phyloP scores from a whole-genome alignment of 2,113 vertebrate genomes.

The Marcusenius ussheri region DNA sequence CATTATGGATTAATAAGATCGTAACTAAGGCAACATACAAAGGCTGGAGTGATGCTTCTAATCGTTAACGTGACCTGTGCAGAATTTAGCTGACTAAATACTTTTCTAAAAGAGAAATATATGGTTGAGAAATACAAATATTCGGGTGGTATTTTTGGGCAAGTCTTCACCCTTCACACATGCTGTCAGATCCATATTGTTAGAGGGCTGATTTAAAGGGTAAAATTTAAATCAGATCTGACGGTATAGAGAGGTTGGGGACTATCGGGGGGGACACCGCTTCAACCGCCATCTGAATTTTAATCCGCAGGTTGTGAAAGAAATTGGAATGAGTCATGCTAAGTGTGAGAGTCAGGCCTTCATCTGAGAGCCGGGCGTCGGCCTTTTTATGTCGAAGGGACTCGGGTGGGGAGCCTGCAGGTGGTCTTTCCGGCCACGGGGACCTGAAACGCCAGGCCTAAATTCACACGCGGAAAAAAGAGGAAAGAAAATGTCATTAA shows the following conservation, averaged over 20 bases:
- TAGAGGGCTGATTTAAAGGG: neutral
- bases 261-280: neutral
- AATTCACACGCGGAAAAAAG: neutral
- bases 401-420: neutral
- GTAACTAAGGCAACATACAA: neutral
- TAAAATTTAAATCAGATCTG: neutral
- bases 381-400: neutral
- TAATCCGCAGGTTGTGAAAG: neutral
- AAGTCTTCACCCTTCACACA: neutral
- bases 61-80: neutral
- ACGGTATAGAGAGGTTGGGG: neutral
- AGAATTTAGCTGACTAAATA: neutral
- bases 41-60: neutral
- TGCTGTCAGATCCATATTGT: neutral
- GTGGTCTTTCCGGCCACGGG: neutral
- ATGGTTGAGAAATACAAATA: neutral
- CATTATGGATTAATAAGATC: slow-evolving; percentile 2
- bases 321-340: neutral
- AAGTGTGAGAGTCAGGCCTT: neutral
- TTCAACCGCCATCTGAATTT: neutral
- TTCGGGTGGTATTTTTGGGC: neutral
- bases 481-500: neutral
- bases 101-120: neutral
- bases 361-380: neutral
- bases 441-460: neutral